A percentile compares a stretch with the other conserved stretches of the same genome.
phyloP scores from a whole-genome alignment of 2,888 invertebrate species.

The Agonopterix arenella region DNA sequence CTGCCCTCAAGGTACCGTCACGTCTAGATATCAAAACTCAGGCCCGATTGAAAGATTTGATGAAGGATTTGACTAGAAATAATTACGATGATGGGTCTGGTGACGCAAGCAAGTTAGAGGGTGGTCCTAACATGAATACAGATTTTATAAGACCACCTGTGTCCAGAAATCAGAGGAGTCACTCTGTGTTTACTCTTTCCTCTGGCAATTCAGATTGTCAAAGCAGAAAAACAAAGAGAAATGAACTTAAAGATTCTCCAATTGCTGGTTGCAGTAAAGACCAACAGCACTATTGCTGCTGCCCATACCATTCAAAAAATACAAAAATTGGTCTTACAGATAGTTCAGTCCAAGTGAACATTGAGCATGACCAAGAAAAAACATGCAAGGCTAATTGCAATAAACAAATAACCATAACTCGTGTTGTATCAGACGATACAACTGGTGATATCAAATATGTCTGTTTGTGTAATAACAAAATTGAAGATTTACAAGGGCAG shows the following conservation, averaged over 20 bases:
- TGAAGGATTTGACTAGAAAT: constrained; percentile 63
- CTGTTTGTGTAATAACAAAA: constrained; percentile 45
- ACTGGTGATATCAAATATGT: constrained; percentile 44
- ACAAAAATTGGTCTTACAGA: constrained; percentile 38
- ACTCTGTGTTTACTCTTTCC: constrained; percentile 65
- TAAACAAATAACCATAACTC: constrained; percentile 3
- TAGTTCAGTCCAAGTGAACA: constrained; percentile 54
- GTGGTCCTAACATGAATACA: constrained; percentile 35
- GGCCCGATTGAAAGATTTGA: constrained; percentile 48
- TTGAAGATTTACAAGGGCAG: constrained; percentile 20
- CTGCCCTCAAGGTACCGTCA: constrained; percentile 30
- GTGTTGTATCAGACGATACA: constrained; percentile 1
- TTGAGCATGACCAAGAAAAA: constrained; percentile 16
- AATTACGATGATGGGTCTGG: constrained; percentile 67
- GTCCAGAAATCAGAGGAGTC: constrained; percentile 46
- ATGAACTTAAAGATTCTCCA: constrained; percentile 28
- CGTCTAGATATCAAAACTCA: constrained; percentile 31
- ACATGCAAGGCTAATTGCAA: constrained; percentile 4
- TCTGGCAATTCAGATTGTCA: constrained; percentile 47
- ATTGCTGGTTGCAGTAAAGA: constrained; percentile 34
- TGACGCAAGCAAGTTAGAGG: constrained; percentile 64
- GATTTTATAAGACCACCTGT: constrained; percentile 18
- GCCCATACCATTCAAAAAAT: constrained; percentile 34
- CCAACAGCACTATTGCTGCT: constrained; percentile 40
- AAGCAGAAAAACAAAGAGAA: constrained; percentile 35